A percentile compares a stretch with the other conserved stretches of the same genome.
Evolutionary conservation across 2,113 vertebrate genomes (phyloP).

Genomic region (Bos indicus): DNA sequence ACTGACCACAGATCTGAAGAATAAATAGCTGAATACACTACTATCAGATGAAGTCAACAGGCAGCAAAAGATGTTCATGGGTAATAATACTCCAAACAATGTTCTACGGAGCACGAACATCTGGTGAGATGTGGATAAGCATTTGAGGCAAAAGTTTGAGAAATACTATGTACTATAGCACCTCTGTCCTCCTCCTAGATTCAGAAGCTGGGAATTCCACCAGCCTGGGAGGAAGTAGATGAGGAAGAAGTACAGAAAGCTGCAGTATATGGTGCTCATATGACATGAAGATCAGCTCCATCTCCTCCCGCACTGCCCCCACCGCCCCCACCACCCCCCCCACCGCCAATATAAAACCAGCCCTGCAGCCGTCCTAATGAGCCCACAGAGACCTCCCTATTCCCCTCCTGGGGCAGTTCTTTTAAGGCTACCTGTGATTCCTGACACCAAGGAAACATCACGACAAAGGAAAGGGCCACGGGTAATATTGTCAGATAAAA

Average conservation of each 20-base stretch:
- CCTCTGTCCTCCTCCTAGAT: background rate
- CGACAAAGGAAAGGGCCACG: background rate
- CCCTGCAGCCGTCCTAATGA: background rate
- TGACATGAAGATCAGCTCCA: background rate
- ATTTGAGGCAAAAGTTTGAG: background rate
- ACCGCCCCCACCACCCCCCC: background rate
- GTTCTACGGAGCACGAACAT: background rate
- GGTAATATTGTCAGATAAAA: background rate
- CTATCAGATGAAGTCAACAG: background rate
- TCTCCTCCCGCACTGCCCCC: background rate
- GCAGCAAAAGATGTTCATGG: background rate
- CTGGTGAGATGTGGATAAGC: background rate
- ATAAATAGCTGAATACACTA: background rate
- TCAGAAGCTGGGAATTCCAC: background rate
- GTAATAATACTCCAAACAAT: background rate
- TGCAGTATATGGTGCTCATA: background rate
- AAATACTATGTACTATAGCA: background rate
- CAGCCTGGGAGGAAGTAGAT: background rate
- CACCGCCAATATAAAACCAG: background rate
- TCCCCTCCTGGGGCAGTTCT: background rate
- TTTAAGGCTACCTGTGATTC: background rate
- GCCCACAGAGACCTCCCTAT: background rate
- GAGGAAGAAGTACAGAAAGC: background rate
- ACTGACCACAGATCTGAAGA: background rate
- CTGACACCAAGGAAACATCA: background rate